Evolutionary conservation across 1,140 invertebrate species (phyloP), one percentile per base, ranked within the genome.

Genomic region (Pogonomyrmex barbatus): DNA sequence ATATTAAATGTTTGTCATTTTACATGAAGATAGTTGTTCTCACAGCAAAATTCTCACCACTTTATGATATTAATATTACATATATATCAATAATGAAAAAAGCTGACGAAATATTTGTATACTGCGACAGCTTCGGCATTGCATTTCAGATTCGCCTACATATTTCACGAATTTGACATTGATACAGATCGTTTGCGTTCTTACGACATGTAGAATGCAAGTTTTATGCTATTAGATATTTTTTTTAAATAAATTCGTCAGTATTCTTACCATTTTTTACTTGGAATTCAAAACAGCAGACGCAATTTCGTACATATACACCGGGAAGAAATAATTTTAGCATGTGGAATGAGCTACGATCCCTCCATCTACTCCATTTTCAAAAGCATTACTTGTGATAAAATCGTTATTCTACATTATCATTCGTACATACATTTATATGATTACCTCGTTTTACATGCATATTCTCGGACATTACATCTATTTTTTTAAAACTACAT

Each of bases 221-320:
- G 17, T 39, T 82, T 50, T 36, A 47, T 6, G 4, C n/a, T 17
- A n/a, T 45, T n/a, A 17, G 24, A 4, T 45, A 42, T 8, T 24
- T 67, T 45, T 10, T 24, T 4, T 24, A 24, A 17, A 30, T 9
- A 30, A 39, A 60, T 36, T 60, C 4, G 8, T 47, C 33, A 56
- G 8, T 56, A n/a, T 75, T 50, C 79, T 75, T 75, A 83, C 79
- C 79, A 83, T 83, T 50, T 83, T 50, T 83, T 58, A 30, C 45
- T 81, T 1, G 4, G 4, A 14, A 10, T 45, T 33, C 8, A 17
- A 54, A 67, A 56, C 17, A 56, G 14, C 52, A 58, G 65, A 81
- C 12, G 65, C 30, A 81, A 70, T 70, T 70, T 70, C 33, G 24
- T 47, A 56, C 2, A 68, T 17, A 24, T 12, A 39, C 50, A 39